Evolutionary conservation across 2,113 vertebrate genomes (phyloP).

Genomic region (Prinia subflava): DNA sequence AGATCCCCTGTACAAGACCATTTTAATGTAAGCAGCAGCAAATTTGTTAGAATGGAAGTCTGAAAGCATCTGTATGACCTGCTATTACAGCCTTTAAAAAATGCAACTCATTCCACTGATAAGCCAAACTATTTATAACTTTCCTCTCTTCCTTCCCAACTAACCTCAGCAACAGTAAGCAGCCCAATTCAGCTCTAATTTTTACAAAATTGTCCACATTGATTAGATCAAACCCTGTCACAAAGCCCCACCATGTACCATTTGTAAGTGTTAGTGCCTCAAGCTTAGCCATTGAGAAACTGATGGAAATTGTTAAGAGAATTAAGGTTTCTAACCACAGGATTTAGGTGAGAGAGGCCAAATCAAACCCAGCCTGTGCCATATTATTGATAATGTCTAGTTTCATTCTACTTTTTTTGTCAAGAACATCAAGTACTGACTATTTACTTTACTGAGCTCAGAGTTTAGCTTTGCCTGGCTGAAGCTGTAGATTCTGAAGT

Average conservation of each 20-base stretch:
- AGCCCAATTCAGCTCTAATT: neutral
- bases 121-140: neutral
- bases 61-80: neutral
- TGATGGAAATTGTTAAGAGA: conserved; percentile 21
- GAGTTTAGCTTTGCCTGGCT: conserved; percentile 87
- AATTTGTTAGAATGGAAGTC: neutral
- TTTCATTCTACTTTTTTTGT: conserved; percentile 48
- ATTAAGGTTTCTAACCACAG: conserved; percentile 38
- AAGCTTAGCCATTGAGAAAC: conserved; percentile 34
- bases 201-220: neutral
- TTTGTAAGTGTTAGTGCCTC: conserved; percentile 48
- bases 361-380: neutral
- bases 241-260: neutral
- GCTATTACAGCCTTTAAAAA: conserved; percentile 14
- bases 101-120: neutral
- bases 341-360: conserved; percentile 28
- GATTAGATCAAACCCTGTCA: conserved; percentile 35
- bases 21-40: conserved; percentile 30
- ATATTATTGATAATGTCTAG: conserved; percentile 12
- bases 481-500: conserved; percentile 87
- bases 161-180: neutral
- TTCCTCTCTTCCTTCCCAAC: neutral
- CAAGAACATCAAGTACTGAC: conserved; percentile 22
- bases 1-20: conserved; percentile 10
- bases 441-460: conserved; percentile 67